A percentile compares a stretch with the other conserved stretches of the same genome.
These are phyloP conservation scores for Geotrupes spiniger DNA, from an alignment of 2,888 invertebrate species.

Conservation along the genomic window DNA sequence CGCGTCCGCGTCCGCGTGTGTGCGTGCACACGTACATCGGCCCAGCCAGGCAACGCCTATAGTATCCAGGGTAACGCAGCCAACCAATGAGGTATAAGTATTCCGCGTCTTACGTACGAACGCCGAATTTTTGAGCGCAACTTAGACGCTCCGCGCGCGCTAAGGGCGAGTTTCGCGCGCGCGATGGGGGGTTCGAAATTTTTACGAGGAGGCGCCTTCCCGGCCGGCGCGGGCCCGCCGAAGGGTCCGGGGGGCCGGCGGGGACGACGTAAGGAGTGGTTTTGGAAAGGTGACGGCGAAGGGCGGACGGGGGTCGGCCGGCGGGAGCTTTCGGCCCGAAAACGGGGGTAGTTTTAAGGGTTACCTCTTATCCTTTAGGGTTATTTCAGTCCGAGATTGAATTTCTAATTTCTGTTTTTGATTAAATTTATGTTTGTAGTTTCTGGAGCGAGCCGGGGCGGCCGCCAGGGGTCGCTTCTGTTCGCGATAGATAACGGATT, in stretches of 20 bases:
- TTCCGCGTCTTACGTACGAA: constrained; percentile 45
- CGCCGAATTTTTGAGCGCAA: constrained; percentile 38
- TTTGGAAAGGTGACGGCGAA: constrained; percentile 27
- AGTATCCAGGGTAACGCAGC: constrained; percentile 45
- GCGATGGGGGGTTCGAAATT: constrained; percentile 41
- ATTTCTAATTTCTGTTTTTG: constrained; percentile 53
- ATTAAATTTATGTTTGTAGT: constrained; percentile 46
- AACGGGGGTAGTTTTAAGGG: constrained; percentile 41
- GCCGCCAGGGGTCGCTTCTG: neutral
- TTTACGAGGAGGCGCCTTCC: constrained; percentile 34
- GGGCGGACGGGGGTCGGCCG: constrained; percentile 9
- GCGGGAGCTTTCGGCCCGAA: constrained; percentile 8
- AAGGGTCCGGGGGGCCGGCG: no score
- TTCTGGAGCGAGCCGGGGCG: constrained; percentile 13
- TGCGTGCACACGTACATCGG: no score
- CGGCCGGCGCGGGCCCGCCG: constrained; percentile 29
- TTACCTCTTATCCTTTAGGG: constrained; percentile 49
- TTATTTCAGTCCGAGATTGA: constrained; percentile 50
- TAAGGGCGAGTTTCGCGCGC: constrained; percentile 45
- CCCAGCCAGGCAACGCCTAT: constrained; percentile 21
- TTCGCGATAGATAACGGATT: neutral
- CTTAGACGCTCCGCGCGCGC: constrained; percentile 27
- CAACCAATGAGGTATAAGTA: constrained; percentile 50
- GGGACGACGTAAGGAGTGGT: constrained; percentile 39
- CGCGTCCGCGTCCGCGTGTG: no score